Conservation (phyloP, 92 coral and sea anemone genomes). For the Actinernus sp. region DNA sequence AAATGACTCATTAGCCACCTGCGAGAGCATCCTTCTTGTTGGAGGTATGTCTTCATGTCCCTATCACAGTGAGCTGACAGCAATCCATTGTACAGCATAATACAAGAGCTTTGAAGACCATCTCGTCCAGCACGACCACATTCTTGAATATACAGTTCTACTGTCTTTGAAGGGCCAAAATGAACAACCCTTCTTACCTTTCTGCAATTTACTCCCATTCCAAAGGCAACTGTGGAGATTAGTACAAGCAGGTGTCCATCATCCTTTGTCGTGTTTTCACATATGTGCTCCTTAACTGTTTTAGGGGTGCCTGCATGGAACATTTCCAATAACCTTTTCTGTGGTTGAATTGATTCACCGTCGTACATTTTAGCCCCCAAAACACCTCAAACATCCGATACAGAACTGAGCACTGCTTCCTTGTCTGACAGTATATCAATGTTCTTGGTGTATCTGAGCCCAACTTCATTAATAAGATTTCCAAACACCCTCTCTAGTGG, state of each 20-base stretch:
- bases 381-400: conserved; percentile 65
- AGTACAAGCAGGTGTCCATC: conserved; percentile 51
- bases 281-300: conserved; percentile 55
- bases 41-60: not conserved
- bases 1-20: conserved; percentile 16
- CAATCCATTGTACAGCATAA: not conserved
- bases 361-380: conserved; percentile 42
- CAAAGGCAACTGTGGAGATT: conserved; percentile 57
- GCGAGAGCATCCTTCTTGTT: conserved; percentile 7
- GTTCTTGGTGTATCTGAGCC: conserved; percentile 62
- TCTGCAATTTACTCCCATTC: conserved; percentile 49
- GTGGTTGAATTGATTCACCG: conserved; percentile 31
- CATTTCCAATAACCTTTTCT: conserved; percentile 71
- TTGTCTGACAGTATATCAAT: conserved; percentile 78
- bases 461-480: conserved; percentile 51
- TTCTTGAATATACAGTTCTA: conserved; percentile 42
- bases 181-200: conserved; percentile 32
- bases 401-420: conserved; percentile 75
- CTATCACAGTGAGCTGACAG: not conserved
- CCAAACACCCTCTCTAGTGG: conserved; percentile 47
- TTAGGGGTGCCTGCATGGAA: conserved; percentile 81
- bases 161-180: conserved; percentile 44
- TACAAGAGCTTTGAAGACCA: conserved; percentile 6
- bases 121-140: conserved; percentile 47
- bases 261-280: conserved; percentile 33